These are phyloP conservation scores for Fabriciana adippe DNA, from an alignment of 2,888 invertebrate genomes.

Conservation along the genomic window DNA sequence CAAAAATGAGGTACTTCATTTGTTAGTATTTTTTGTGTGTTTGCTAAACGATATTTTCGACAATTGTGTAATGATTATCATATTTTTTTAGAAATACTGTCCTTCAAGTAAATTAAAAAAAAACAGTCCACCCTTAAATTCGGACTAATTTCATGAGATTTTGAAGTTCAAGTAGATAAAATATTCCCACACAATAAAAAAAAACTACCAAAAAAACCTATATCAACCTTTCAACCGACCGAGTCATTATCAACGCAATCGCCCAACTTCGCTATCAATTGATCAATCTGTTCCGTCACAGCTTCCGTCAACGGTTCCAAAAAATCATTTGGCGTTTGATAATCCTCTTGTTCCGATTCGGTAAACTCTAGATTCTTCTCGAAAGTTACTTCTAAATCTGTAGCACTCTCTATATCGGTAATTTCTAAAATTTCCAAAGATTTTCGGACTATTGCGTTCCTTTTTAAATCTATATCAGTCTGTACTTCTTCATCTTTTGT, in stretches of 20 bases:
- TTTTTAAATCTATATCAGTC: conserved; percentile 46
- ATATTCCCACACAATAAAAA: not conserved
- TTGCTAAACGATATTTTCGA: too few species aligned
- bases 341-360: conserved; percentile 65
- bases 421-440: conserved; percentile 67
- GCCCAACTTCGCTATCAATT: conserved; percentile 66
- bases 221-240: conserved; percentile 12
- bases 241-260: conserved; percentile 53
- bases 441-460: conserved; percentile 54
- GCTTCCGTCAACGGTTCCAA: conserved; percentile 67
- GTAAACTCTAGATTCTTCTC: conserved; percentile 58
- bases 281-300: conserved; percentile 70
- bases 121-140: too few species aligned
- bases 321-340: conserved; percentile 66
- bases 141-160: too few species aligned
- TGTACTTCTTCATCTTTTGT: conserved; percentile 60
- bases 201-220: not conserved
- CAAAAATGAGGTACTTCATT: too few species aligned
- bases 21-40: too few species aligned
- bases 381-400: conserved; percentile 62
- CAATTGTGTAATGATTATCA: too few species aligned
- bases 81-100: too few species aligned
- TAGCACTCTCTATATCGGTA: conserved; percentile 51
- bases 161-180: not conserved
- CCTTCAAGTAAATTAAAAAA: too few species aligned